These are phyloP conservation scores for Zelostemma sp. DNA, from an alignment of 1,140 invertebrate species.

Conservation along the genomic window DNA sequence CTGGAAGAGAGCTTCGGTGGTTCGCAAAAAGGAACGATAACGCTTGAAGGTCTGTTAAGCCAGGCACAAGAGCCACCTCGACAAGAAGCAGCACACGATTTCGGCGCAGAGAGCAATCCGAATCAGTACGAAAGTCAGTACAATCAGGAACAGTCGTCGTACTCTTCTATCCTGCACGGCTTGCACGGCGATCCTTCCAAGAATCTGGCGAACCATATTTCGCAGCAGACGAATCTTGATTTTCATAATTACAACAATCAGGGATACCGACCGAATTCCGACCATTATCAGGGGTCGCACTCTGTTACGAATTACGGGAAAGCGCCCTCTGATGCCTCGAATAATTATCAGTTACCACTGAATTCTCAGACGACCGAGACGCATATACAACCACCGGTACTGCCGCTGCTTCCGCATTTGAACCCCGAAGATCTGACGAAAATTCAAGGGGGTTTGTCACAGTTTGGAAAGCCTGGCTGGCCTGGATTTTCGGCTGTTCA, in stretches of 20 bases:
- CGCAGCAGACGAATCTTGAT: conserved; percentile 32
- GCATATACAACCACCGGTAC: conserved; percentile 27
- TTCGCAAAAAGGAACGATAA: conserved; percentile 38
- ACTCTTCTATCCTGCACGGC: neutral
- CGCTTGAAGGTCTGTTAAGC: conserved; percentile 21
- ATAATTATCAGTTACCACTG: conserved; percentile 5
- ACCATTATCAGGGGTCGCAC: conserved; percentile 23
- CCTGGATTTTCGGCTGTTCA: conserved; percentile 12
- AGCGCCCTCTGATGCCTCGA: conserved; percentile 3
- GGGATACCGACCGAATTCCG: conserved; percentile 14
- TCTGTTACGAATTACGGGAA: conserved; percentile 30
- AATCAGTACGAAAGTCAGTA: conserved; percentile 20
- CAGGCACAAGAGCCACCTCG: conserved; percentile 23
- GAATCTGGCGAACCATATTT: conserved; percentile 37
- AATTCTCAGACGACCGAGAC: conserved; percentile 20
- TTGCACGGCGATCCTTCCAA: conserved; percentile 18
- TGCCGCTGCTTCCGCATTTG: conserved; percentile 33
- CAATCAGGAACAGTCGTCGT: conserved; percentile 11
- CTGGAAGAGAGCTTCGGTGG: conserved; percentile 53
- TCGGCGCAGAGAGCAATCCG: conserved; percentile 11
- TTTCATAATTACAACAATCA: conserved; percentile 29
- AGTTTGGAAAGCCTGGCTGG: conserved; percentile 21
- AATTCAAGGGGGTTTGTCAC: conserved; percentile 7
- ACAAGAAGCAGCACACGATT: conserved; percentile 8
- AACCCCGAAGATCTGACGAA: conserved; percentile 39